Evolutionary conservation across 2,113 vertebrate species (phyloP).

Genomic region (Lagopus leucura): DNA sequence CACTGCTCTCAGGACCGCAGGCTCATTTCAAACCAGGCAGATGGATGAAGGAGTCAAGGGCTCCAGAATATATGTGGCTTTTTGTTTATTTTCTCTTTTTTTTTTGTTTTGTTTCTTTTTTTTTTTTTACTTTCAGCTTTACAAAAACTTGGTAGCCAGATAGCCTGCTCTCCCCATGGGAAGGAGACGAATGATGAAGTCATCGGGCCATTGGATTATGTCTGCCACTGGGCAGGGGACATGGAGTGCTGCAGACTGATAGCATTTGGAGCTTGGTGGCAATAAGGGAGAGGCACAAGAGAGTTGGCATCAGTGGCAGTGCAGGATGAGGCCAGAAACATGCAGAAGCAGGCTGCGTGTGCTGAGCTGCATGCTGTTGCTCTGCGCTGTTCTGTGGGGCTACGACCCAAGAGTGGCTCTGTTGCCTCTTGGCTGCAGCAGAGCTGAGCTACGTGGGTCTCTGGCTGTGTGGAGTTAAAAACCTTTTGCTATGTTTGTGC

Average conservation of each 20-base stretch:
- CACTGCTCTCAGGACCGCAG: neutral
- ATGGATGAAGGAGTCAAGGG: neutral
- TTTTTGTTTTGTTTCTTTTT: too few species aligned
- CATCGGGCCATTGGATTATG: neutral
- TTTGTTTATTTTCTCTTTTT: neutral
- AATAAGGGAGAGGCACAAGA: neutral
- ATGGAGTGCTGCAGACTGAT: neutral
- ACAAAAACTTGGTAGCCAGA: neutral
- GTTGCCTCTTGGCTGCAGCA: neutral
- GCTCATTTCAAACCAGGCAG: neutral
- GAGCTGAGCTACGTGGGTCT: neutral
- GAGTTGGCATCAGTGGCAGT: neutral
- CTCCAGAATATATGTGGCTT: neutral
- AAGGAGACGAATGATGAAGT: neutral
- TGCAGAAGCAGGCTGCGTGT: neutral
- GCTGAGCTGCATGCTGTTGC: neutral
- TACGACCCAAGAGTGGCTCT: neutral
- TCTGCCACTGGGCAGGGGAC: neutral
- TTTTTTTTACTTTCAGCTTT: neutral
- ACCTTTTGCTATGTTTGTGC: neutral
- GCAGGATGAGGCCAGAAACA: accelerated
- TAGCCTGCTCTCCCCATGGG: neutral
- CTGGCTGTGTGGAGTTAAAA: neutral
- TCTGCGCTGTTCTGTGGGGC: neutral
- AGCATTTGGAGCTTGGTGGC: neutral